A percentile compares a stretch with the other conserved stretches of the same genome.
Conservation (phyloP, 1,140 invertebrate species). For the Leptestheria dahalacensis region DNA sequence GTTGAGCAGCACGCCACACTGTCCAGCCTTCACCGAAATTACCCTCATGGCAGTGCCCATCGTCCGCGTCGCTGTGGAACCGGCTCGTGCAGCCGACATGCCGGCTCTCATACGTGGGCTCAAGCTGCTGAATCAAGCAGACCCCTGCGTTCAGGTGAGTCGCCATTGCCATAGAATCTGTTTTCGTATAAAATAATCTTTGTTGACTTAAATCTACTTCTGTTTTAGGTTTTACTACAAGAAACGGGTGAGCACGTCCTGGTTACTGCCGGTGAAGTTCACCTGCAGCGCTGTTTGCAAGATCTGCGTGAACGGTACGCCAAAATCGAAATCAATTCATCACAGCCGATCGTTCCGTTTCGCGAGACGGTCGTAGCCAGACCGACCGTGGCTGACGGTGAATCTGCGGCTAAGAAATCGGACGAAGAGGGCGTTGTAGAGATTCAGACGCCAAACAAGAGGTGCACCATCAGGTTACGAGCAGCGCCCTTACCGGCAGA, state of each 20-base stretch:
- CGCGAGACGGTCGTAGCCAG: slow-evolving; percentile 78
- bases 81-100: slow-evolving; percentile 63
- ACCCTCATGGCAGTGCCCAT: slow-evolving; percentile 70
- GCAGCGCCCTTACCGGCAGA: slow-evolving; percentile 60
- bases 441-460: slow-evolving; percentile 51
- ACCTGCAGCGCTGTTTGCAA: slow-evolving; percentile 84
- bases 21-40: slow-evolving; percentile 77
- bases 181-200: too few relatives aligned
- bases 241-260: slow-evolving; percentile 92
- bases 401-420: slow-evolving; percentile 24
- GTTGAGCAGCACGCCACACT: slow-evolving; percentile 62
- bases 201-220: slow-evolving; percentile 25
- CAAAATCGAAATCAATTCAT: slow-evolving; percentile 75
- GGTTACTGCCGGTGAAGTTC: slow-evolving; percentile 93
- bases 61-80: slow-evolving; percentile 86
- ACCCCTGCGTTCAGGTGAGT: slow-evolving; percentile 24
- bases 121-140: slow-evolving; percentile 68
- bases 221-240: slow-evolving; percentile 76
- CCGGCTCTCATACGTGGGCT: slow-evolving; percentile 63
- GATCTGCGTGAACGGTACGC: slow-evolving; percentile 58
- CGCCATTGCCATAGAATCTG: background rate
- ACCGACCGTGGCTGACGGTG: slow-evolving; percentile 54
- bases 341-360: slow-evolving; percentile 90
- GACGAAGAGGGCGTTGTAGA: slow-evolving; percentile 39
- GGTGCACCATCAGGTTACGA: slow-evolving; percentile 54